These are phyloP conservation scores for Ciconia stormi DNA, from an alignment of 2,113 vertebrate species.

Conservation along the genomic window DNA sequence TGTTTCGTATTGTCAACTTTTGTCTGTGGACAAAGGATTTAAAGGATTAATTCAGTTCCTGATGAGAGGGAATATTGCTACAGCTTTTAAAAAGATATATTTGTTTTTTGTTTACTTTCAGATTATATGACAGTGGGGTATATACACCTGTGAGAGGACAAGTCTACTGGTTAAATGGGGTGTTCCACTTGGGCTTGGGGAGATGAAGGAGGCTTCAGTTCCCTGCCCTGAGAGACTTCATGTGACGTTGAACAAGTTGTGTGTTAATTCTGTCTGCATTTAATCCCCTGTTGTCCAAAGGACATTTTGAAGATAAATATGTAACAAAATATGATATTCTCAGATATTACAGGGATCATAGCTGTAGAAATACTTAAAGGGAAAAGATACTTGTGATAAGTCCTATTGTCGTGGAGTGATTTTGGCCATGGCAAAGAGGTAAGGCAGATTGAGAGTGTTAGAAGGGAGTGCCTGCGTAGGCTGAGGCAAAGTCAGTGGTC, in stretches of 20 bases:
- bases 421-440: background rate
- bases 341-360: background rate
- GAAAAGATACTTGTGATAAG: background rate
- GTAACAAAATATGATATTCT: background rate
- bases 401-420: background rate
- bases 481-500: background rate
- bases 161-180: background rate
- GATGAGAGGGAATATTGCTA: background rate
- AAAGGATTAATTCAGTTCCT: background rate
- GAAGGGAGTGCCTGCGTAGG: background rate
- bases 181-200: background rate
- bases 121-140: background rate
- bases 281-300: background rate
- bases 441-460: background rate
- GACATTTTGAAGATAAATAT: background rate
- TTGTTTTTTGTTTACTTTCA: background rate
- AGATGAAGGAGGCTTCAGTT: background rate
- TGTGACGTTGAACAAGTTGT: background rate
- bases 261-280: background rate
- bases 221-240: background rate
- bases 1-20: background rate
- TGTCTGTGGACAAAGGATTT: background rate
- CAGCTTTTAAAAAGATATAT: background rate
- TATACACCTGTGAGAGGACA: background rate
- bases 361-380: background rate